Conservation (phyloP, 2,797 vertebrate species). For the Sebastes vulpes region DNA sequence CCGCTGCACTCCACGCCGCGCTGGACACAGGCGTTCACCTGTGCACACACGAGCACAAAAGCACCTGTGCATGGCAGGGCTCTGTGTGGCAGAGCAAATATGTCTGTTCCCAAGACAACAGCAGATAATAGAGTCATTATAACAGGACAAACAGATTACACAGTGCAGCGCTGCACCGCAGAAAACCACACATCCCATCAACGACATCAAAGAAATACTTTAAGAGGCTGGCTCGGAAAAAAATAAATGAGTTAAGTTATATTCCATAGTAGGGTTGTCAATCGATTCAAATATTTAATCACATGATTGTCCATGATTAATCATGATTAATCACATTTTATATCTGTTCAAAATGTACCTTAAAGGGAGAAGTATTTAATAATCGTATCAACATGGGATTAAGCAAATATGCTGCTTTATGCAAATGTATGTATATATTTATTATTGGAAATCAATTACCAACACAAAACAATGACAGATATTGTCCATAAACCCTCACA, state of each 20-base stretch:
- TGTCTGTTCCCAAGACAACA: conserved; percentile 82
- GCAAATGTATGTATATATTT: too few species aligned
- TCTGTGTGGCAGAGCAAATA: conserved; percentile 68
- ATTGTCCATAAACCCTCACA: too few species aligned
- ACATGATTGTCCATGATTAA: too few species aligned
- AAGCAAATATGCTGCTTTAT: too few species aligned
- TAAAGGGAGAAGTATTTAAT: too few species aligned
- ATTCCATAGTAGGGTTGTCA: neutral
- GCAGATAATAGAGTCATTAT: conserved; percentile 82
- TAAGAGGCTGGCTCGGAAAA: neutral
- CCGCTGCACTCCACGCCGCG: neutral
- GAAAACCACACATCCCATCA: conserved; percentile 55
- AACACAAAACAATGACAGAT: too few species aligned
- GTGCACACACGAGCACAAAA: conserved; percentile 72
- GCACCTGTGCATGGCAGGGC: conserved; percentile 70
- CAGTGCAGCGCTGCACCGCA: conserved; percentile 25
- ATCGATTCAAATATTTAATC: too few species aligned
- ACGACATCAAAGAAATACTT: conserved; percentile 52
- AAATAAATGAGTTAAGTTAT: neutral
- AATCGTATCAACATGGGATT: too few species aligned
- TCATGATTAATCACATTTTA: too few species aligned
- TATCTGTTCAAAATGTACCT: too few species aligned
- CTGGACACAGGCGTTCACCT: conserved; percentile 55
- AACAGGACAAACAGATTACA: conserved; percentile 77
- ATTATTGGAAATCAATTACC: too few species aligned